A percentile compares a stretch with the other conserved stretches of the same genome.
These are phyloP conservation scores for Boulengeromyrus knoepffleri DNA, from an alignment of 2,113 vertebrate genomes.

Conservation along the genomic window DNA sequence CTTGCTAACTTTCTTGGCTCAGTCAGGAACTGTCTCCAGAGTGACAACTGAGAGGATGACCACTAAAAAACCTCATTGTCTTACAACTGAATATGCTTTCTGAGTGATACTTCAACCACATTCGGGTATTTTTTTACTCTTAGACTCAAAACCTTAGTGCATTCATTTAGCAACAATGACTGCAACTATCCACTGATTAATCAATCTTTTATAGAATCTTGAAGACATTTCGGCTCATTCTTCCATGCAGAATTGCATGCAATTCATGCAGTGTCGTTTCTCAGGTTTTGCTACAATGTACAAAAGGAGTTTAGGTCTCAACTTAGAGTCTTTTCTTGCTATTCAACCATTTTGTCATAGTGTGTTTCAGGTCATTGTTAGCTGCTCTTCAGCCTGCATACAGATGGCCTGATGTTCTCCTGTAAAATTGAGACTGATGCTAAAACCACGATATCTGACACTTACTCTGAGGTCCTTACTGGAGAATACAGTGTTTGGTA, in stretches of 20 bases:
- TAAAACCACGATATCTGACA: not conserved
- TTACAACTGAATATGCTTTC: not conserved
- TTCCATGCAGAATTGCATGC: not conserved
- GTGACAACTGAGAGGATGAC: not conserved
- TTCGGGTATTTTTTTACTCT: not conserved
- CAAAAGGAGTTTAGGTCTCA: not conserved
- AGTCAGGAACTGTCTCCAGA: not conserved
- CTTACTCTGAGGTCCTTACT: not conserved
- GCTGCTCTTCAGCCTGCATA: not conserved
- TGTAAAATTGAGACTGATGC: not conserved
- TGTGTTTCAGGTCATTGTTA: not conserved
- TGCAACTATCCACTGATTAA: not conserved
- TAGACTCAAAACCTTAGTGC: not conserved
- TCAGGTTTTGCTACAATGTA: not conserved
- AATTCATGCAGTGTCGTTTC: not conserved
- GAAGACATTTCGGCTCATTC: not conserved
- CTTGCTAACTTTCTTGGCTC: not conserved
- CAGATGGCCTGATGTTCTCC: not conserved
- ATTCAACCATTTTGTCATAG: not conserved
- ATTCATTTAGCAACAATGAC: not conserved
- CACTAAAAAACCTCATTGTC: not conserved
- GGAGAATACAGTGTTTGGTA: not conserved
- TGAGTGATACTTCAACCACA: not conserved
- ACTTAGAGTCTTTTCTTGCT: not conserved
- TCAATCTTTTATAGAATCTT: not conserved